Evolutionary conservation across 2,888 invertebrate species (phyloP).

Genomic region (Lymantria dispar): DNA sequence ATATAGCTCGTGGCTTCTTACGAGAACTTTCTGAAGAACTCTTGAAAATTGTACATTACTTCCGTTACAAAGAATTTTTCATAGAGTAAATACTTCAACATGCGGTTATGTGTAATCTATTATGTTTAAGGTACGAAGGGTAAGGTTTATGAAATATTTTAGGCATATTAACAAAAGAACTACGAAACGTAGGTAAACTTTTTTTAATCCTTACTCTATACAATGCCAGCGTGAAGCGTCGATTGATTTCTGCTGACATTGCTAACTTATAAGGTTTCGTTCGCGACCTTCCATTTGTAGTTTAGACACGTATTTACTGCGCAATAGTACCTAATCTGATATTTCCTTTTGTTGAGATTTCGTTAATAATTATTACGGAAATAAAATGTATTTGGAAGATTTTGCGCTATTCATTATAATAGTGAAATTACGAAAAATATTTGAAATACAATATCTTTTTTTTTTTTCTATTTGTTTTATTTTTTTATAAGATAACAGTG

Average conservation of each 20-base stretch:
- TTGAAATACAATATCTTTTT: no score
- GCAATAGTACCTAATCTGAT: conserved; percentile 10
- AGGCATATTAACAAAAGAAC: no score
- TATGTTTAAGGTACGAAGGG: no score
- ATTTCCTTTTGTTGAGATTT: not conserved
- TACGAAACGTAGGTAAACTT: not conserved
- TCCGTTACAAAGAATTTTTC: conserved; percentile 11
- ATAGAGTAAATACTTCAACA: not conserved
- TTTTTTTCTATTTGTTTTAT: no score
- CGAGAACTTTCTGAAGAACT: conserved; percentile 17
- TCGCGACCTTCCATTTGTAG: conserved; percentile 41
- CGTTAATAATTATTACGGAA: not conserved
- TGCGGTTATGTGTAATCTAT: not conserved
- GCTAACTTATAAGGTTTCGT: conserved; percentile 49
- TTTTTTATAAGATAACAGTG: no score
- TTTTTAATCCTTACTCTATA: not conserved
- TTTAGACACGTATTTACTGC: conserved; percentile 25
- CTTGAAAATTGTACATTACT: conserved; percentile 20
- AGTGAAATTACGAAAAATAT: no score
- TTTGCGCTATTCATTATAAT: no score
- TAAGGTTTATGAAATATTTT: no score
- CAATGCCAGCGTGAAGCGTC: conserved; percentile 18
- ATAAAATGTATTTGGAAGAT: no score
- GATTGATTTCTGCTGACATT: conserved; percentile 54
- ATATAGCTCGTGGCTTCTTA: conserved; percentile 16